Base-by-base conservation (phyloP, 2,113 vertebrate genomes). In the Asarcornis scutulata region DNA sequence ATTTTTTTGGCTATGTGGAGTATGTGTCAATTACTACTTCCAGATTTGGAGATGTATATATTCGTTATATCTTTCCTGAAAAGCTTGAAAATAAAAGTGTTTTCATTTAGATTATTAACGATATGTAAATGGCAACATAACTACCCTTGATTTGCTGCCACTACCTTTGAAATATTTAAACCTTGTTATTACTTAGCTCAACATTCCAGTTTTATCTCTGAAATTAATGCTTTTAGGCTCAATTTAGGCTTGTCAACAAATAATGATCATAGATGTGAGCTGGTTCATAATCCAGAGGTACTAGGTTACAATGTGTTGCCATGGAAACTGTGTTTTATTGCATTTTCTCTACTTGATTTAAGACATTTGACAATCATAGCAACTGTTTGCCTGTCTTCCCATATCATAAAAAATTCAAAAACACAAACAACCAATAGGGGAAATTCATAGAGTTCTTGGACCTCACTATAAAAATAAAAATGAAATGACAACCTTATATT, bases 191-290 rank as follows among this genome's bases (percentile, higher is more conserved):
- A 94, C 85, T 94, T 96, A 97, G 85, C 89, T 96, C 58, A 83
- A 93, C 85, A 90, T 97, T 97, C 91, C 67, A 95, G 64, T 95
- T 97, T 97, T 97, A 95, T 97, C 95, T 97, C 42, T 69, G 94
- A 98, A 98, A 98, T 98, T 98, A 97, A 97, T 97, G 97, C 93
- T 98, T 97, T 98, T 98, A 97, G 90, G 94, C 92, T 97, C 96
- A 97, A 97, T 98, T 97, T 98, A 96, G 98, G 96, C 97, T 97
- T 98, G 96, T 98, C 97, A 98, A 98, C 97, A 98, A 97, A 97
- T 98, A 98, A 97, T 96, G 97, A 97, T 98, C 97, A 97, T 95
- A 97, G 97, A 98, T 98, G 97, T 97, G 97, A 98, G 95, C 94
- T 96, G 97, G 96, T 96, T 98, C 97, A 96, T 98, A 98, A 98